These are phyloP conservation scores for Lycaon pictus DNA, from an alignment of 2,113 vertebrate species.

Conservation along the genomic window DNA sequence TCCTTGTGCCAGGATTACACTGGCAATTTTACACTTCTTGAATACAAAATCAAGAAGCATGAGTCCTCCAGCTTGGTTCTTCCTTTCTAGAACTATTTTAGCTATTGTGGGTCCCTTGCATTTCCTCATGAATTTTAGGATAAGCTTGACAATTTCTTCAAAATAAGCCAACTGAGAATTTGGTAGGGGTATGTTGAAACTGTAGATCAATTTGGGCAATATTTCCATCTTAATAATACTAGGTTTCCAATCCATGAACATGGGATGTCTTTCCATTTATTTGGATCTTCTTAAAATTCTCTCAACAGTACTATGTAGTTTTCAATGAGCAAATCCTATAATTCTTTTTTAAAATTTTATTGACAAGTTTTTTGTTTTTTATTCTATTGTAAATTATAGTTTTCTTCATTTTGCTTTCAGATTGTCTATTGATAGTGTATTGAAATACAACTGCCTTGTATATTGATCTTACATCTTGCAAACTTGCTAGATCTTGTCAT, in stretches of 20 bases:
- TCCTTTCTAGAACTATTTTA: neutral
- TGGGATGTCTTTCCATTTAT: neutral
- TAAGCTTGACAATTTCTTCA: neutral
- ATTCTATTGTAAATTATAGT: neutral
- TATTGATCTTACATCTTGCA: neutral
- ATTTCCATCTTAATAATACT: neutral
- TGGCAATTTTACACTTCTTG: neutral
- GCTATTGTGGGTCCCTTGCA: neutral
- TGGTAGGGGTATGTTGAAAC: neutral
- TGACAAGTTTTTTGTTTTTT: neutral
- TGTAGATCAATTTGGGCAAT: neutral
- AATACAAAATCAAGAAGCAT: neutral
- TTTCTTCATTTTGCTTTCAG: neutral
- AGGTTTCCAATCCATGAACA: neutral
- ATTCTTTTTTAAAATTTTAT: neutral
- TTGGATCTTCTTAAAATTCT: neutral
- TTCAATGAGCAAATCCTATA: neutral
- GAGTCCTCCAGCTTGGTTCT: neutral
- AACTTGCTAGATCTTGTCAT: neutral
- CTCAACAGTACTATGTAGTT: neutral
- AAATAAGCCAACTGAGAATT: neutral
- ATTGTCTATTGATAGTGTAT: neutral
- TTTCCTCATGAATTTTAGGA: constrained; percentile 11
- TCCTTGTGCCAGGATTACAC: neutral
- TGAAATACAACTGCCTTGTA: neutral